A percentile compares a stretch with the other conserved stretches of the same genome.
Conservation (phyloP, 2,888 invertebrate genomes). For the Odontocerum albicorne region DNA sequence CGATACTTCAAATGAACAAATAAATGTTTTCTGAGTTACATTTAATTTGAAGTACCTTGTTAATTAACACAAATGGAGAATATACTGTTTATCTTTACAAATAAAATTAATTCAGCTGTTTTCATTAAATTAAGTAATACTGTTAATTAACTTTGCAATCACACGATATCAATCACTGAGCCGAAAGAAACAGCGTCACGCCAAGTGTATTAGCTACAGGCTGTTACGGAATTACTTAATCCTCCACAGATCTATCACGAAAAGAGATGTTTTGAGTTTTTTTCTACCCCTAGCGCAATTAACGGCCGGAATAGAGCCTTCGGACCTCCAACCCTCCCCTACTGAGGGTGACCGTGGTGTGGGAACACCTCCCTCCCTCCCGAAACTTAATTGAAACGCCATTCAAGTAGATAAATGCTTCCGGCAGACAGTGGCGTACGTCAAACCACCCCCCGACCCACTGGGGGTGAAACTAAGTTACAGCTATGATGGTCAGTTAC, state of each 20-base stretch:
- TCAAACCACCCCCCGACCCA: slow-evolving; percentile 5
- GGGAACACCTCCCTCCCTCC: slow-evolving; percentile 10
- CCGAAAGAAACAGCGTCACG: no score
- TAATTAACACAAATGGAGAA: no score
- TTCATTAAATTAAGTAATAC: no score
- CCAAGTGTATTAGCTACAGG: slow-evolving; percentile 1
- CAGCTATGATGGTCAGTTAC: slow-evolving; percentile 4
- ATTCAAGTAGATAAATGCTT: slow-evolving; percentile 51
- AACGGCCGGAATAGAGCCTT: slow-evolving; percentile 16
- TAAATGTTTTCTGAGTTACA: no score
- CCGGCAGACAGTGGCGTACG: slow-evolving; percentile 27
- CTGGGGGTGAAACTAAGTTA: slow-evolving; percentile 1
- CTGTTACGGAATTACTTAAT: slow-evolving; percentile 3
- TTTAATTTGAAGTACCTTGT: no score
- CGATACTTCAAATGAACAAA: no score
- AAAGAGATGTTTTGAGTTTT: slow-evolving; percentile 16
- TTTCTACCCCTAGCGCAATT: slow-evolving; percentile 14
- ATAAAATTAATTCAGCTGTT: no score
- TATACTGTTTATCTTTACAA: no score
- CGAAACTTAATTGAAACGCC: slow-evolving; percentile 47
- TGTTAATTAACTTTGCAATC: no score
- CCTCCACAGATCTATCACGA: slow-evolving; percentile 13
- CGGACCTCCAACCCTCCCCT: not conserved
- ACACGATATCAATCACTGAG: no score
- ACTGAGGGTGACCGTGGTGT: no score